A percentile compares a stretch with the other conserved stretches of the same genome.
phyloP scores from a whole-genome alignment of 2,113 vertebrate species.

The Chionodraco myersi region DNA sequence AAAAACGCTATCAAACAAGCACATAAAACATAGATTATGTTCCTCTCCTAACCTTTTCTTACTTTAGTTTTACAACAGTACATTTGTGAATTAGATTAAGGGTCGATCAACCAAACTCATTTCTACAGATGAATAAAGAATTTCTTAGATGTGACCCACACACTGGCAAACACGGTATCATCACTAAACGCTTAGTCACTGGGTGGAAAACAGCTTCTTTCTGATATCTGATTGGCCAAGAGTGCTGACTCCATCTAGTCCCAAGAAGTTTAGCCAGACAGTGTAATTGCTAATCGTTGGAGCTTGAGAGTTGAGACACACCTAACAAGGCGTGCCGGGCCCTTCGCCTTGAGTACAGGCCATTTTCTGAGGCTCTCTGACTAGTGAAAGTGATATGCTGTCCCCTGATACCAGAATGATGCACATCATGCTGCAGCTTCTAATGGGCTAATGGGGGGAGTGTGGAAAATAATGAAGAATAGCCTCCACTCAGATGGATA shows the following conservation, averaged over 20 bases:
- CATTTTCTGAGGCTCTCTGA: constrained; percentile 58
- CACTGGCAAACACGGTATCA: neutral
- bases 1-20: neutral
- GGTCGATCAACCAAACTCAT: neutral
- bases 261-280: constrained; percentile 66
- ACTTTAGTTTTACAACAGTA: neutral
- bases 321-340: constrained; percentile 65
- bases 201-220: constrained; percentile 21
- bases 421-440: constrained; percentile 63
- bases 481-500: constrained; percentile 44
- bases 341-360: constrained; percentile 45
- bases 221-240: constrained; percentile 50
- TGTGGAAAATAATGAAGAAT: constrained; percentile 49
- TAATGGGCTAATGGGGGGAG: constrained; percentile 74
- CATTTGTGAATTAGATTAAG: neutral
- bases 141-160: neutral
- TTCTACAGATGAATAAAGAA: neutral
- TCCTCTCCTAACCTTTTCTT: neutral
- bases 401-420: constrained; percentile 70
- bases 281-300: constrained; percentile 74
- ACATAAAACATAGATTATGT: neutral
- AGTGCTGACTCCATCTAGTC: constrained; percentile 66
- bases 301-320: constrained; percentile 77
- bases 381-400: constrained; percentile 70
- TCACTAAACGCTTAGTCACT: constrained; percentile 31